Percentiles rank a stretch among this genome's conserved stretches.
Conservation (phyloP, 2,113 vertebrate species). For the Spea bombifrons region DNA sequence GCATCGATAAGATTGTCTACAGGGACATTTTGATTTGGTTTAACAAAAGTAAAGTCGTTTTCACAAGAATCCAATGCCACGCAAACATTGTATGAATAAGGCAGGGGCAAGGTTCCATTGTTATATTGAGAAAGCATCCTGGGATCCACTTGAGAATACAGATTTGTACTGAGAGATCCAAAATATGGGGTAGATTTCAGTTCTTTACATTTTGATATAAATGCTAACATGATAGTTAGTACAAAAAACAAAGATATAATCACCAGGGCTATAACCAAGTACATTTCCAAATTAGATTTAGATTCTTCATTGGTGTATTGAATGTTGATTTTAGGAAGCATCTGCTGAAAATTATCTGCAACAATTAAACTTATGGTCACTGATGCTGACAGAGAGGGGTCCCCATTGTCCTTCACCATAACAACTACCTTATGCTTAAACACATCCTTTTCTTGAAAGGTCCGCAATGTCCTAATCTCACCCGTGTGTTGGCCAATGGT, state of each 20-base stretch:
- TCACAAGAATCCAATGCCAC: constrained; percentile 47
- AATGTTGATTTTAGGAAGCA: constrained; percentile 51
- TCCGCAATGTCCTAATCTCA: neutral
- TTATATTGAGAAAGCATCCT: too few relatives aligned
- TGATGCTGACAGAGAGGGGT: constrained; percentile 65
- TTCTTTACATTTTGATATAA: neutral
- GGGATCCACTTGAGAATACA: too few relatives aligned
- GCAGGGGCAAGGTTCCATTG: too few relatives aligned
- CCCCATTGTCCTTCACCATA: neutral
- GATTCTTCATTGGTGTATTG: constrained; percentile 46
- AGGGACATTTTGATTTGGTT: neutral
- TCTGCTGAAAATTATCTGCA: constrained; percentile 58
- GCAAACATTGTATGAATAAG: too few relatives aligned
- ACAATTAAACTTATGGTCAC: constrained; percentile 52
- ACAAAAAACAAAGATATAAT: constrained; percentile 23
- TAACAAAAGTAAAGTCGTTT: constrained; percentile 30
- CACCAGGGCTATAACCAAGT: constrained; percentile 67
- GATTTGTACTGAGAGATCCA: neutral
- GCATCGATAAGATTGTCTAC: neutral
- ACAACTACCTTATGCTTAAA: constrained; percentile 59
- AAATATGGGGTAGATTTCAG: neutral
- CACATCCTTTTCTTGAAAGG: constrained; percentile 56
- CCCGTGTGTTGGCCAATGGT: too few relatives aligned
- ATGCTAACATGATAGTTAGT: too few relatives aligned
- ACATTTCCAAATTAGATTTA: constrained; percentile 58